phyloP scores from a whole-genome alignment of 2,113 vertebrate genomes.

The Sylvia atricapilla region DNA sequence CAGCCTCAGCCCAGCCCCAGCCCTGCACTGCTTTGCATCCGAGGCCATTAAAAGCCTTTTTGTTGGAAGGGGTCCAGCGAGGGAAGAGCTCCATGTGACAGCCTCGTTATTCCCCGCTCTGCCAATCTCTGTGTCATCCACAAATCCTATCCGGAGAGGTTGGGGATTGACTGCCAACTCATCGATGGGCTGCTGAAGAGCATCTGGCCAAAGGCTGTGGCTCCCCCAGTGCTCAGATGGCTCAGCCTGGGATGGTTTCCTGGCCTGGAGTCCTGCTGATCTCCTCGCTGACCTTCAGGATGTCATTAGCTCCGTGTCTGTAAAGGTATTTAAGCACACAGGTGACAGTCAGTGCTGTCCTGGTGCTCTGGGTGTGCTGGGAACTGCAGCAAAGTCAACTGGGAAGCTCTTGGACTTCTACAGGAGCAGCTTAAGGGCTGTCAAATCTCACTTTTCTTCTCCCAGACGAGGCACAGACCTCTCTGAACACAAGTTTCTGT shows the following conservation, averaged over 20 bases:
- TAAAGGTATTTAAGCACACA: not conserved
- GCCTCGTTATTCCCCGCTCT: conserved; percentile 27
- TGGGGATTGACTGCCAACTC: not conserved
- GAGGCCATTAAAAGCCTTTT: not conserved
- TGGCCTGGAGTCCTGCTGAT: not conserved
- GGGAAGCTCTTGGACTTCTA: not conserved
- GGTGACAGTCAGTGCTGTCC: not conserved
- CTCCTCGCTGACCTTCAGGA: not conserved
- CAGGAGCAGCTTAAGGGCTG: not conserved
- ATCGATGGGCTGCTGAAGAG: not conserved
- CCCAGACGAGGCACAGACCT: not conserved
- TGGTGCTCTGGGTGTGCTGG: not conserved
- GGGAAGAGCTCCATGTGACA: not conserved
- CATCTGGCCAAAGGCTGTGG: not conserved
- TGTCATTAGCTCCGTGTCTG: not conserved
- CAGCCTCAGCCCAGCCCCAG: not conserved
- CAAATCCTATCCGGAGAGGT: not conserved
- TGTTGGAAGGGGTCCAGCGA: not conserved
- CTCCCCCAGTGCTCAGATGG: not conserved
- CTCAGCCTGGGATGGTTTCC: not conserved
- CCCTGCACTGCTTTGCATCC: not conserved
- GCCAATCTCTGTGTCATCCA: conserved; percentile 32
- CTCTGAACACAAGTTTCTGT: not conserved
- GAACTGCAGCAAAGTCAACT: not conserved
- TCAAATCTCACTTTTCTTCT: not conserved